Evolutionary conservation across 2,888 invertebrate genomes (phyloP), one percentile per base, ranked within the genome.

Genomic region (Sussaba pulchella): DNA sequence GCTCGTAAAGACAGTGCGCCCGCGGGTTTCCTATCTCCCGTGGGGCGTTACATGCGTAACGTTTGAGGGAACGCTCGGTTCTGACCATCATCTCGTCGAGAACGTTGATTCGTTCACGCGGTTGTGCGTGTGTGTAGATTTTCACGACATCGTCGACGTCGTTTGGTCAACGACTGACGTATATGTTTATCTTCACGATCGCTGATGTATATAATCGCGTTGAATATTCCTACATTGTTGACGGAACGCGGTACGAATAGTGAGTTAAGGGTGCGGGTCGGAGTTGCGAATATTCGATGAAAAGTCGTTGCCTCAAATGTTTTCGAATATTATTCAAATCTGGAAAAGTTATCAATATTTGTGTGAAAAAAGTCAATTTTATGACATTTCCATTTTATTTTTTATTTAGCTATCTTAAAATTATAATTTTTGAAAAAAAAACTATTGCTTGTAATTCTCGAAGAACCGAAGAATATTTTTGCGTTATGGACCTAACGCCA

Each of bases 1-100:
- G 92, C 91, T 92, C 92, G 89, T 92, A 91, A 92, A 92, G 89
- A 91, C 79, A 81, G 66, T 54, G 21, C 17, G 17, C 14, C 14
- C 14, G 52, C 36, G 66, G 76, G 88, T 86, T 85, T 87, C 87
- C 89, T 91, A 91, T 91, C 91, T 90, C 89, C 78, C 77, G 73
- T 78, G 78, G 43, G 69, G 6, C 31, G n/a, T n/a, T 50, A 63
- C 75, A 61, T 76, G 67, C 71, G 74, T 81, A 83, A 81, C 73
- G 67, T 78, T 81, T 73, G 75, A 75, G 79, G 66, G 76, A 79
- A 80, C 19, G 36, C 50, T 45, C 6, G 4, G 31, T 31, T 2
- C 31, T 2, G 2, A 36, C 59, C 52, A 72, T 39, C 74, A 52
- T 81, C 47, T 77, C 54, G 71, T 59, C 24, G 19, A 36, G 41